Conservation (phyloP, 2,888 invertebrate genomes). For the Euplexia lucipara region DNA sequence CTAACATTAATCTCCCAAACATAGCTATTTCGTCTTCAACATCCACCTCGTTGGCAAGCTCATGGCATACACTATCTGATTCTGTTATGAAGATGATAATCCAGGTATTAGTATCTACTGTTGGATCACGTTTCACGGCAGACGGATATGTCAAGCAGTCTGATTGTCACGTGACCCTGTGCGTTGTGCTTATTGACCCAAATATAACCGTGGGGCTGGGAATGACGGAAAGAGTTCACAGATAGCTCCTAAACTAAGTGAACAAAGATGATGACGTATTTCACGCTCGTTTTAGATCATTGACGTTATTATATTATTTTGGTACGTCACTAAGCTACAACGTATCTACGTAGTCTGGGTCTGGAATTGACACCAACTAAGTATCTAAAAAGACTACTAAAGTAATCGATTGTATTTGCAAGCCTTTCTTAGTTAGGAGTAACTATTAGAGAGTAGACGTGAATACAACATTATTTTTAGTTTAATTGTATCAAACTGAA, state of each 20-base stretch:
- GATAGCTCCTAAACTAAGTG: no score
- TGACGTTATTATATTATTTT: slow-evolving; percentile 18
- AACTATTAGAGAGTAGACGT: background rate
- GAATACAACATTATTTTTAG: no score
- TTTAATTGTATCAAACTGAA: no score
- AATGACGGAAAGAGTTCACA: slow-evolving; percentile 43
- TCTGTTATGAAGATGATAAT: slow-evolving; percentile 13
- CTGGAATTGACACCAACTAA: background rate
- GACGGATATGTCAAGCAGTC: slow-evolving; percentile 9
- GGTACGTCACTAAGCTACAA: no score
- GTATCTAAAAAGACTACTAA: background rate
- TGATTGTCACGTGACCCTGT: slow-evolving; percentile 32
- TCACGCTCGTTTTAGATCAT: background rate
- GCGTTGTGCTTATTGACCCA: slow-evolving; percentile 45
- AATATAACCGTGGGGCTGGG: slow-evolving; percentile 37
- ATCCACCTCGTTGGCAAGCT: background rate
- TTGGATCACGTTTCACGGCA: slow-evolving; percentile 29
- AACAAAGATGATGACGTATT: slow-evolving; percentile 29
- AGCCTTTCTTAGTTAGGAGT: no score
- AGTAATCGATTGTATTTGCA: background rate
- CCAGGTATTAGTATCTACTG: slow-evolving; percentile 5
- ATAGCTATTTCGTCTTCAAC: background rate
- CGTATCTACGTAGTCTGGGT: background rate
- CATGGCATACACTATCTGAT: slow-evolving; percentile 2
- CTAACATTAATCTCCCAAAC: background rate